Base-by-base conservation (phyloP, 2,113 vertebrate genomes). In the Takifugu bimaculatus region DNA sequence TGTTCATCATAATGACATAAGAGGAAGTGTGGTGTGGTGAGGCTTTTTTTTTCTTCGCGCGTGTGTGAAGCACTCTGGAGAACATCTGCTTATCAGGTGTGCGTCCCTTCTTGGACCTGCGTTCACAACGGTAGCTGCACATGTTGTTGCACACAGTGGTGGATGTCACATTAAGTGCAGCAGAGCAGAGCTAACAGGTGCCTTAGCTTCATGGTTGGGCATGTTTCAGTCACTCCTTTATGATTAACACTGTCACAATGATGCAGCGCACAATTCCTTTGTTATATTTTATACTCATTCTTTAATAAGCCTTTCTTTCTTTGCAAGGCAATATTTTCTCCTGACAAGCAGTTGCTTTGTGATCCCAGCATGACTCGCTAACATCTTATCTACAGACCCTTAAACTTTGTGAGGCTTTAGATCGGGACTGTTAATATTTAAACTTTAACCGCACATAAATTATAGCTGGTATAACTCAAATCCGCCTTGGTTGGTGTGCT, bases 21-120 rank as follows among this genome's bases (percentile, higher is more conserved):
- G 71, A 78, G 84, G 85, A 85, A 85, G 82, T 68, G 68, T 13
- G 66, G 48, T 55, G 63, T 20, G 26, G 54, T 3, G 43, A 54
- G 75, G 59, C 29, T 68, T 82, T 78, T 74, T 58, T 74, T 68
- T 78, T 74, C 60, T 74, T 25, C 51, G 80, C 81, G 79, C 52
- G 68, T 62, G 79, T 61, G 70, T 63, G 81, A 89, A 88, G 79
- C 64, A 28, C 53, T 68, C 20, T 66, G 58, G 50, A 59, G 80
- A 68, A 54, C 6, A 13, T 56, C 75, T 68, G 82, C 80, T 87
- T 88, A 87, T 87, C 84, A 68, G 66, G 72, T 61, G 72, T 49
- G 63, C 54, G 72, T 63, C 68, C 71, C 70, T 27, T 62, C 54
- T 2, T 50, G 70, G 63, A 73, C 52, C 52, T 10, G 58, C 25